Base-by-base conservation (phyloP, 1,140 invertebrate genomes). In the Thaumatotibia leucotreta region DNA sequence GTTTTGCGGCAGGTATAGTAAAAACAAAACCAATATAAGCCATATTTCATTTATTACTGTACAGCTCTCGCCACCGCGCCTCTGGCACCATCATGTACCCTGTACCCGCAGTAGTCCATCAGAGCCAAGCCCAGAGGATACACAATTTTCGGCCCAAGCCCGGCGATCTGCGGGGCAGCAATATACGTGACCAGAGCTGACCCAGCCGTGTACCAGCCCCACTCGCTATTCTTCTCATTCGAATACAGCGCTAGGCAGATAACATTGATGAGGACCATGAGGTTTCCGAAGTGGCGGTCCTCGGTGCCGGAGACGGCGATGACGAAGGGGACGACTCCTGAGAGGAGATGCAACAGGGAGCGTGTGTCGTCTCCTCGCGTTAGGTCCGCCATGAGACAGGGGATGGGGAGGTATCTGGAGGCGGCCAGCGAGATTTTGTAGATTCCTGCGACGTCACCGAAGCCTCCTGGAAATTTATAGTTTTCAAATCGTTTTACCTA, bases 381-480 rank as follows among this genome's bases (percentile, higher is more conserved):
- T 11, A 89, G 65, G 52, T 89, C 87, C 0, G 87, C 87, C 69
- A 79, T 89, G 10, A 89, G 54, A 68, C 85, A 88, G 1, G 85
- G 84, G n/a, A 89, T 52, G 0, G 87, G 79, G 2, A 89, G 68
- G 64, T 88, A 88, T 35, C 76, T 67, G 0, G 79, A 66, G 3
- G 85, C 85, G 24, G 70, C 77, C n/a, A 70, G 63, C 64, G 85
- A 86, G 11, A 88, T 67, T 0, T n/a, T n/a, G 66, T 84, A 89
- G 39, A 77, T 76, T 70, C 64, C 50, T 17, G 63, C 72, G 33
- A 89, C 77, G 71, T 89, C 86, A 23, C 79, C 80, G 54, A 87
- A 77, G 58, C 74, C 74, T 31, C 82, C 84, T 87, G 20, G 10
- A 62, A 32, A 22, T 39, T 14, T n/a, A 39, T 11, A 39, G 4